phyloP scores from a whole-genome alignment of 2,888 invertebrate species.

The Synergus laeviventris region DNA sequence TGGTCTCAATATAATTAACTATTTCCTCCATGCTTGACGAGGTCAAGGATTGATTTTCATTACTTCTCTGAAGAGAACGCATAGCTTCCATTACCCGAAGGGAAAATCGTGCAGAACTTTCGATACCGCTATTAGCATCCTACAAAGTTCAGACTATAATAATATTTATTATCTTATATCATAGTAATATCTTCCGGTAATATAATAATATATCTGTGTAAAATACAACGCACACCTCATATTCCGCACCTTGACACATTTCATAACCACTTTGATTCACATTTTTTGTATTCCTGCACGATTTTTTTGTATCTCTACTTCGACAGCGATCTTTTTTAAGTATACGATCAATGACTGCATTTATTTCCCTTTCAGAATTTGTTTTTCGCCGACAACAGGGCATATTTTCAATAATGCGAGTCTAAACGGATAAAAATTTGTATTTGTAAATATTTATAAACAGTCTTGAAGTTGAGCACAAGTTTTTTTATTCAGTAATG shows the following conservation, averaged over 20 bases:
- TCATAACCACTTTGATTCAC: neutral
- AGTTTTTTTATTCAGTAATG: neutral
- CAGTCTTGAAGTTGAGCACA: neutral
- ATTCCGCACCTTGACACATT: neutral
- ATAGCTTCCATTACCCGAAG: constrained; percentile 64
- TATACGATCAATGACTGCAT: constrained; percentile 44
- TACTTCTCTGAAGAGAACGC: constrained; percentile 55
- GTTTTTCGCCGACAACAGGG: constrained; percentile 38
- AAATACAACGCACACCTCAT: neutral
- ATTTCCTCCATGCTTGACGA: constrained; percentile 58
- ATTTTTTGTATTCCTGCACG: neutral
- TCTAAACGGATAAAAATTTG: constrained; percentile 2
- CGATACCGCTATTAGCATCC: constrained; percentile 43
- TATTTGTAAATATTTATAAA: neutral
- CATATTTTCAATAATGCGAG: constrained; percentile 40
- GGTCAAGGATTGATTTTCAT: constrained; percentile 38
- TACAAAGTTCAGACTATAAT: neutral
- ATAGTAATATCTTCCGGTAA: constrained; percentile 1
- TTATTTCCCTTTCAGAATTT: constrained; percentile 40
- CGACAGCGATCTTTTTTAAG: constrained; percentile 41
- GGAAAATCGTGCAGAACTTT: constrained; percentile 59
- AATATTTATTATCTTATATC: neutral
- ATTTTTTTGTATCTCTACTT: neutral
- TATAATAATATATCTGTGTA: neutral
- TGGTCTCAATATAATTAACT: constrained; percentile 54